Percentiles rank a stretch among this genome's conserved stretches.
Evolutionary conservation across 2,113 vertebrate species (phyloP).

Genomic region (Microcebus lehilahytsara): DNA sequence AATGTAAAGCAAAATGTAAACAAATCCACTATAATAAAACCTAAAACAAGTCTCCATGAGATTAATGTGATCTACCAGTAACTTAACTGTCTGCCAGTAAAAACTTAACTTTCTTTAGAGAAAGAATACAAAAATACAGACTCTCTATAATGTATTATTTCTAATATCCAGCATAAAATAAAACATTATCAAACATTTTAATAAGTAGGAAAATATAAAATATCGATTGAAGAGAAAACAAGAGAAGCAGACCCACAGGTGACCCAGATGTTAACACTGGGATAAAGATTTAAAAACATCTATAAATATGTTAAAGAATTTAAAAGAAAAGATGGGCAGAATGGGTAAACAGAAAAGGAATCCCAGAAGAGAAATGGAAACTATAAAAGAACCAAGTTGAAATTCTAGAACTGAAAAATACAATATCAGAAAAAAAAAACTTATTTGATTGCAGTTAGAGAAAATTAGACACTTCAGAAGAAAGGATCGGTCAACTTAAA

Average conservation of each 20-base stretch:
- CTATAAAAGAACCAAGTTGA: neutral
- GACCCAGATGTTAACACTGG: neutral
- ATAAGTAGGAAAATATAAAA: neutral
- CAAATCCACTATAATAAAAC: neutral
- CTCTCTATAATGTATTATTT: neutral
- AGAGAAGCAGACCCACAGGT: neutral
- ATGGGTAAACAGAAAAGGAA: neutral
- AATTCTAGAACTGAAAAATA: slow-evolving; percentile 2
- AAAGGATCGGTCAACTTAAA: neutral
- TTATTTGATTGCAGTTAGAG: neutral
- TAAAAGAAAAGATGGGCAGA: neutral
- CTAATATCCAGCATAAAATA: neutral
- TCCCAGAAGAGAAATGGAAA: neutral
- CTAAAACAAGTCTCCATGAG: neutral
- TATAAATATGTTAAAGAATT: neutral
- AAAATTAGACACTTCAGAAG: neutral
- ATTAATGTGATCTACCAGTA: neutral
- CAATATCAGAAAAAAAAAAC: neutral
- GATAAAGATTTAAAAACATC: neutral
- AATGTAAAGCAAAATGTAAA: slow-evolving; percentile 33
- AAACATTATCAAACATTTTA: neutral
- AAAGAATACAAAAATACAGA: neutral
- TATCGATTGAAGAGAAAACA: neutral
- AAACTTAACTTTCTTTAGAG: neutral
- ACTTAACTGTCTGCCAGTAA: neutral